Evolutionary conservation across 2,888 invertebrate species (phyloP), one percentile per base, ranked within the genome.

Genomic region (Papilio demoleus): DNA sequence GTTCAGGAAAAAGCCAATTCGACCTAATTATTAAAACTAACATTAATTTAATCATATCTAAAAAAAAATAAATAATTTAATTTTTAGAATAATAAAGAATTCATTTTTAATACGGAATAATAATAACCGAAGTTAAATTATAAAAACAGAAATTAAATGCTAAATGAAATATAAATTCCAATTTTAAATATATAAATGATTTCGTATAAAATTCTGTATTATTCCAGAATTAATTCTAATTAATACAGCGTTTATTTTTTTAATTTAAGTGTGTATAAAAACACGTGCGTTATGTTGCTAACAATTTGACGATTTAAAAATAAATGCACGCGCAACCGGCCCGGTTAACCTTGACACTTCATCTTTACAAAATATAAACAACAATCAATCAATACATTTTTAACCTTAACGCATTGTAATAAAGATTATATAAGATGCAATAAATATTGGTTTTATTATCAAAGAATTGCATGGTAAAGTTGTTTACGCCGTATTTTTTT

Each of bases 401-500:
- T 12, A 34, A 71, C 68, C 19, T 56, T 68, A 69, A 11, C 2
- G 0, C 4, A 31, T 4, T 14, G 42, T 0, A 14, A 50, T 19
- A 70, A 27, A 14, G 64, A 4, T 66, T 24, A 22, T 12, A 12
- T 4, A 1, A 8, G 27, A 22, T 38, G 36, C 53, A 34, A 62
- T 17, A 58, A 19, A n/a, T 2, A 24, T 65, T 61, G 36, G 40
- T 53, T 19, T 17, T 50, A 45, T 63, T 71, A 69, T 67, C 45
- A 62, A 63, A 45, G 58, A 67, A 58, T 42, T 70, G 68, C 74
- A 76, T 71, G 73, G 63, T 73, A 79, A 82, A 83, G 81, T 79
- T 85, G 83, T 85, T 84, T 82, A 81, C 81, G 70, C 64, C 72
- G 80, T 78, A 74, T 74, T 71, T 79, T 78, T 81, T 81, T 81